phyloP scores from a whole-genome alignment of 2,888 invertebrate genomes.

The Callyntrura guangdongensis region DNA sequence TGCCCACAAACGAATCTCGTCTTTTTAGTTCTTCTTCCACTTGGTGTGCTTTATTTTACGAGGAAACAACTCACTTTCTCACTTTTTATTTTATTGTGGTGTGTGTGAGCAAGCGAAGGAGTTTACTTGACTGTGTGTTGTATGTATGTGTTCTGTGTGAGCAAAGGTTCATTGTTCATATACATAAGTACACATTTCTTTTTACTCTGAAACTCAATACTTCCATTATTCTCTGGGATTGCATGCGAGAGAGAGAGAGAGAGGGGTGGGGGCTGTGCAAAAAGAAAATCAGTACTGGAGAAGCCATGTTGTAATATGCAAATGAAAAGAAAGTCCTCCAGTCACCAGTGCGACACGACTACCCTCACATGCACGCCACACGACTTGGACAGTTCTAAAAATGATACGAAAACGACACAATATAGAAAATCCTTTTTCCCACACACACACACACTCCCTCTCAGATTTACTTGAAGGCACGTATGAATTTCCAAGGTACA shows the following conservation, averaged over 20 bases:
- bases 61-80: conserved; percentile 56
- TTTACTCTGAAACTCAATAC: conserved; percentile 27
- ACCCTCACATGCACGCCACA: conserved; percentile 6
- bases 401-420: conserved; percentile 8
- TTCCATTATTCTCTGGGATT: not conserved
- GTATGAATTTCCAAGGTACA: conserved; percentile 29
- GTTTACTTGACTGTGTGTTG: not conserved
- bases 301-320: conserved; percentile 49
- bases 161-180: not conserved
- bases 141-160: too few relatives aligned
- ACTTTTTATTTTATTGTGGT: conserved; percentile 53
- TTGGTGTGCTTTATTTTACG: conserved; percentile 45
- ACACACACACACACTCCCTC: conserved; percentile 7
- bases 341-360: conserved; percentile 1
- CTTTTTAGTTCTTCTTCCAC: conserved; percentile 23
- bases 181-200: not conserved
- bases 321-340: conserved; percentile 60
- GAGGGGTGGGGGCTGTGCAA: not conserved
- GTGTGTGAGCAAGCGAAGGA: not conserved
- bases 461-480: too few relatives aligned
- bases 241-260: conserved; percentile 11
- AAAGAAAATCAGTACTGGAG: conserved; percentile 50
- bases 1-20: not conserved
- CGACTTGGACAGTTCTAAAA: conserved; percentile 31
- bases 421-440: conserved; percentile 60